These are phyloP conservation scores for Lophotriccus pileatus DNA, from an alignment of 2,797 vertebrate genomes.

Conservation along the genomic window DNA sequence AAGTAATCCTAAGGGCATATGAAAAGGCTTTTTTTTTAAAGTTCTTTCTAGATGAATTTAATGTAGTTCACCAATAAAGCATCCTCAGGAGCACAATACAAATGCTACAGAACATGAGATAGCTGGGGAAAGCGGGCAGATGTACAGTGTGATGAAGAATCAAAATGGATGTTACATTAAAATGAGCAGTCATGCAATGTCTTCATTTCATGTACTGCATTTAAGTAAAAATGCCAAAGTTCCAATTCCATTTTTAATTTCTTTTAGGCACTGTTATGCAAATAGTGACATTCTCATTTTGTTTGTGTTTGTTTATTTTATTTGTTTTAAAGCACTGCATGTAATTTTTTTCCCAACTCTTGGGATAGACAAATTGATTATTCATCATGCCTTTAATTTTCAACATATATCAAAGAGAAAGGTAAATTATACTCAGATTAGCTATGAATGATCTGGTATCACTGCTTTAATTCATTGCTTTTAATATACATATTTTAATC, in stretches of 20 bases:
- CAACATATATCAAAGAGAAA: background rate
- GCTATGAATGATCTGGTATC: background rate
- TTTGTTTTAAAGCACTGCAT: background rate
- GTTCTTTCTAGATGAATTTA: conserved; percentile 75
- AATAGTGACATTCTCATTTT: background rate
- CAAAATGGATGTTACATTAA: conserved; percentile 72
- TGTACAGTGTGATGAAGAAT: conserved; percentile 69
- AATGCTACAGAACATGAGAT: conserved; percentile 73
- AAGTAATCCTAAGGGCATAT: conserved; percentile 75
- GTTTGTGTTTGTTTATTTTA: background rate
- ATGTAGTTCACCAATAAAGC: conserved; percentile 76
- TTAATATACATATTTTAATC: conserved; percentile 24
- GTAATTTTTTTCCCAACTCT: background rate
- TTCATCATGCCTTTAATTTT: conserved; percentile 28
- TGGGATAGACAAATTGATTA: background rate
- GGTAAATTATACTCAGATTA: conserved; percentile 8
- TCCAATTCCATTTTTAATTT: conserved; percentile 39
- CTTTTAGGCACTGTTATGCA: conserved; percentile 13
- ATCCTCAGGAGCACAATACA: conserved; percentile 75
- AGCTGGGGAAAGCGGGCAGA: conserved; percentile 61
- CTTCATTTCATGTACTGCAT: conserved; percentile 28
- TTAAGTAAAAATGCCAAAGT: conserved; percentile 52
- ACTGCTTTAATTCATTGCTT: conserved; percentile 24
- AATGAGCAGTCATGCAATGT: conserved; percentile 64
- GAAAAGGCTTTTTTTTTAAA: conserved; percentile 69